Base-by-base conservation (phyloP, 1,140 invertebrate genomes). In the Drosophila santomea region DNA sequence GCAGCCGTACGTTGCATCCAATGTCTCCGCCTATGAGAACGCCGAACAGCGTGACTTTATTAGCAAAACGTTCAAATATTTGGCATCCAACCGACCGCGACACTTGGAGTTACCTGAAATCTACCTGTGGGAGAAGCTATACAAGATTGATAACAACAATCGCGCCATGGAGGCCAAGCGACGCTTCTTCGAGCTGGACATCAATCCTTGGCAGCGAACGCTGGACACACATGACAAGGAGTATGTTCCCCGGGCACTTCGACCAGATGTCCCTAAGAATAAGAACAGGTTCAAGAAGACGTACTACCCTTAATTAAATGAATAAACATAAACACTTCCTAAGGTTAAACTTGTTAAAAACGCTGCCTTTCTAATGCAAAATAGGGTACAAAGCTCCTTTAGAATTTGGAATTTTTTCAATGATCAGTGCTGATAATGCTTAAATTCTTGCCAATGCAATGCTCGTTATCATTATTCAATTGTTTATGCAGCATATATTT, bases 111-210 rank as follows among this genome's bases (percentile, higher is more conserved):
- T 92, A 32, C 95, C 96, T 32, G 96, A 97, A 93, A 93, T 95
- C 36, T 96, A 96, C 73, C 75, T 94, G 51, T 97, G 96, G 96
- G 96, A 97, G 75, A 94, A 94, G 51, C 95, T 97, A 57, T 97
- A 96, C 80, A 95, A 96, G 86, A 95, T 96, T 41, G 91, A 95
- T 77, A 84, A 94, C 67, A 94, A 96, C 14, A 96, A 95, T 0
- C 93, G 95, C 60, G 94, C 94, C 41, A 85, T 95, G 90, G 96
- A 96, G 69, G 93, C 94, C n/a, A 95, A 93, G 81, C 92, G 93
- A 23, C 93, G 95, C 48, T 95, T 94, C 71, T 97, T 96, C 93
- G 94, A 97, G 91, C 92, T 93, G 11, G 93, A 93, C 20, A 92
- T 94, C 28, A 94, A 95, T 86, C 94, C 94, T n/a, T 94, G 83